Conservation (phyloP, 2,113 vertebrate species). For the Haemorhous mexicanus region DNA sequence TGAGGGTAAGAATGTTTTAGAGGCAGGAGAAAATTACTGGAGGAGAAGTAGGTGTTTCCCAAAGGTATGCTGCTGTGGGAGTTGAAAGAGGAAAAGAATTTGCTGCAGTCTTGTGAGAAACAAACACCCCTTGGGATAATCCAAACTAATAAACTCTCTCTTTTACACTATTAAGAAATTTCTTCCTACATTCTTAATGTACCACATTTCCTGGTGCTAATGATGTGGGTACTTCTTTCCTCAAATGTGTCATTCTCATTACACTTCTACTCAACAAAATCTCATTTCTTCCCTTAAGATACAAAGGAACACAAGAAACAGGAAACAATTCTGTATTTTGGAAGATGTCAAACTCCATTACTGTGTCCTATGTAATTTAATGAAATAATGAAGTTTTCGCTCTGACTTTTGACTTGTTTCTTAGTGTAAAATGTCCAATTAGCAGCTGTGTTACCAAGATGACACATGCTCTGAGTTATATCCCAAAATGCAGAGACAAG, state of each 20-base stretch:
- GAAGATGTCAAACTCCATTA: neutral
- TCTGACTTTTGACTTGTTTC: neutral
- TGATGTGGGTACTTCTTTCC: neutral
- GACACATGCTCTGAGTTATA: neutral
- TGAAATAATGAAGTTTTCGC: neutral
- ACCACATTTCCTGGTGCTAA: neutral
- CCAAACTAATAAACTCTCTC: neutral
- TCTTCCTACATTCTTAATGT: slow-evolving; percentile 7
- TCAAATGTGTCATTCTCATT: neutral
- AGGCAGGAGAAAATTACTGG: neutral
- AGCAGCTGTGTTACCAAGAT: neutral
- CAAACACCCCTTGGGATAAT: slow-evolving; percentile 7
- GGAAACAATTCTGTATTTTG: neutral
- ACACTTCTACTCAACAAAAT: neutral
- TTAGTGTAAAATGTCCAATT: neutral
- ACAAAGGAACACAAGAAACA: neutral
- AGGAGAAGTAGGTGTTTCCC: neutral
- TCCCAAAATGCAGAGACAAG: neutral
- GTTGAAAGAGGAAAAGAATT: slow-evolving; percentile 24
- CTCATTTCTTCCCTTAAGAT: neutral
- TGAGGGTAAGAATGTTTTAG: neutral
- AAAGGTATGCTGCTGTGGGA: neutral
- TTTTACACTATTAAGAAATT: neutral
- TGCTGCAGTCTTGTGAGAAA: slow-evolving; percentile 10
- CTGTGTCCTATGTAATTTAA: neutral